These are phyloP conservation scores for Toxotes jaculatrix DNA, from an alignment of 2,113 vertebrate genomes.

Conservation along the genomic window DNA sequence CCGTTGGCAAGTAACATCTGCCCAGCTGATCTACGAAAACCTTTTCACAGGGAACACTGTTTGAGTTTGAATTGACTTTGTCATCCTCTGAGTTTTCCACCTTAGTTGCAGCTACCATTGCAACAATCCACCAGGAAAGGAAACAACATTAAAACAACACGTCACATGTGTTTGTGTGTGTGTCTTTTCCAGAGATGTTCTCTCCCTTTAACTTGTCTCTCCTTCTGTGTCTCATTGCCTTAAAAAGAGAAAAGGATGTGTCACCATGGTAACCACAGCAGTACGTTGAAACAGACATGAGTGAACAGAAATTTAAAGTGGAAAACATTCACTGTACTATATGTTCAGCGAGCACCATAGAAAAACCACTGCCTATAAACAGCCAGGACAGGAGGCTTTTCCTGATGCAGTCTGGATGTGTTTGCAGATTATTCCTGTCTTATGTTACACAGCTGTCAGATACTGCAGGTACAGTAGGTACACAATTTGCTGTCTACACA, in stretches of 20 bases:
- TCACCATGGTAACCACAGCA: conserved; percentile 59
- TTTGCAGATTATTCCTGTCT: background rate
- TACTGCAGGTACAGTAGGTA: background rate
- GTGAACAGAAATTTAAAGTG: conserved; percentile 20
- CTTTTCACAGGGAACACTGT: no score
- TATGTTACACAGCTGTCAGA: background rate
- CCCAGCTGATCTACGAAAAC: no score
- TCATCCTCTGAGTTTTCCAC: no score
- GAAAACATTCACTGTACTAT: background rate
- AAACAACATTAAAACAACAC: no score
- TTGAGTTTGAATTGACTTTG: no score
- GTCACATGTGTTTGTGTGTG: background rate
- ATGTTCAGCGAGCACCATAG: background rate
- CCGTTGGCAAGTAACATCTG: no score
- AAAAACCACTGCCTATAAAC: background rate
- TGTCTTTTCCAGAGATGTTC: background rate
- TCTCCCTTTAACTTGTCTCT: conserved; percentile 1
- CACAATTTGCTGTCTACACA: no score
- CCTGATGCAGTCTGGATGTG: background rate
- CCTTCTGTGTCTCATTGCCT: conserved; percentile 8
- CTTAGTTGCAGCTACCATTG: no score
- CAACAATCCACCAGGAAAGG: no score
- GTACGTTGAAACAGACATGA: conserved; percentile 31
- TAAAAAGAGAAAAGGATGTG: conserved; percentile 34
- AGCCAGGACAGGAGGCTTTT: background rate